Evolutionary conservation across 2,888 invertebrate genomes (phyloP).

Genomic region (Eupithecia inturbata): DNA sequence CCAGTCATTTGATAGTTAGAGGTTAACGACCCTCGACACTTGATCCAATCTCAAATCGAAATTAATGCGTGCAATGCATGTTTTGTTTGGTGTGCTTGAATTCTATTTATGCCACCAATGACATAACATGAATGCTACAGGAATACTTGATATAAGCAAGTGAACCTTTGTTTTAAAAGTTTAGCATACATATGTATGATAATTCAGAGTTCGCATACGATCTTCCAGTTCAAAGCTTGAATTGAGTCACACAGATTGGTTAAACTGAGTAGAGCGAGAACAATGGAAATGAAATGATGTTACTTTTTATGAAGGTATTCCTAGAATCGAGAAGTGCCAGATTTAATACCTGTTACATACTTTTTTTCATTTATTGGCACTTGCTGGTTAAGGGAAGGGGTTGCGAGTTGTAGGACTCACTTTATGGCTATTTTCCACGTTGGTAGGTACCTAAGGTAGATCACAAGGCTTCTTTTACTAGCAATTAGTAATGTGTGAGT

Average conservation of each 20-base stretch:
- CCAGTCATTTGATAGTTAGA: too few relatives aligned
- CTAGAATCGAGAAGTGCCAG: neutral
- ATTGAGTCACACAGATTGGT: too few relatives aligned
- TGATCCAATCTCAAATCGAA: neutral
- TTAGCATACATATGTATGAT: neutral
- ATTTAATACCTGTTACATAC: neutral
- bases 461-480: neutral
- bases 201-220: neutral
- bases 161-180: too few relatives aligned
- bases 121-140: neutral
- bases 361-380: neutral
- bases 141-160: neutral
- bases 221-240: neutral
- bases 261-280: too few relatives aligned
- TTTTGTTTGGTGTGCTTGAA: neutral
- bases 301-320: too few relatives aligned
- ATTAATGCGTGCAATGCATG: neutral
- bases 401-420: neutral
- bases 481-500: neutral
- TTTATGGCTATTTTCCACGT: neutral
- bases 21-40: neutral
- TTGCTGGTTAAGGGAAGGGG: neutral
- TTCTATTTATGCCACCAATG: neutral
- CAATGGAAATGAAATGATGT: too few relatives aligned
- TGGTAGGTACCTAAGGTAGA: neutral